Evolutionary conservation across 2,797 vertebrate species (phyloP).

Genomic region (Protosalanx chinensis): DNA sequence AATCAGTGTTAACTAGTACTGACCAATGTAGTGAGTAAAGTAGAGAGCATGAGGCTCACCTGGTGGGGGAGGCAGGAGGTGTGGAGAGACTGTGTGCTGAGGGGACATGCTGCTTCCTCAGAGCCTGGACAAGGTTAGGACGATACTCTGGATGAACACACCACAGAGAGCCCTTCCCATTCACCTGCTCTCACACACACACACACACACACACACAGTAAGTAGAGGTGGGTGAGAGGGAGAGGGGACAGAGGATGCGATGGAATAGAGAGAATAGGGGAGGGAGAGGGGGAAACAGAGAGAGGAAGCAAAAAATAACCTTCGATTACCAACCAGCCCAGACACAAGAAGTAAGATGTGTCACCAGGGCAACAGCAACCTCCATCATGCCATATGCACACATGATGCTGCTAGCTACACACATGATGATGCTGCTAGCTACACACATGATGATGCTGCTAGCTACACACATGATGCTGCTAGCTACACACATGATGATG

Average conservation of each 20-base stretch:
- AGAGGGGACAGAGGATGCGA: not conserved
- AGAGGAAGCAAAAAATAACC: slow-evolving; percentile 71
- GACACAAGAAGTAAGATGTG: slow-evolving; percentile 86
- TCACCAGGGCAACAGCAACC: slow-evolving; percentile 88
- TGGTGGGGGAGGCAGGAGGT: slow-evolving; percentile 88
- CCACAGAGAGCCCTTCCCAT: slow-evolving; percentile 98
- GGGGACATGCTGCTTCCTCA: slow-evolving; percentile 96
- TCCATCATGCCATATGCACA: slow-evolving; percentile 84
- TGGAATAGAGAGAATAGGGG: slow-evolving; percentile 2
- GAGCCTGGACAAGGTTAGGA: slow-evolving; percentile 93
- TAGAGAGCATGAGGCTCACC: slow-evolving; percentile 65
- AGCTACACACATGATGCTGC: not conserved
- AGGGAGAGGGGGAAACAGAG: slow-evolving; percentile 17
- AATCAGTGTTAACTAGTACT: not conserved
- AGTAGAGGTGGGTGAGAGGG: not conserved
- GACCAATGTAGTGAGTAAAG: not conserved
- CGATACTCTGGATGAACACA: slow-evolving; percentile 97
- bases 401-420: slow-evolving; percentile 72
- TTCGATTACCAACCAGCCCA: slow-evolving; percentile 78
- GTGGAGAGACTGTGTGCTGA: slow-evolving; percentile 90
- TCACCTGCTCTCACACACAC: slow-evolving; percentile 74
- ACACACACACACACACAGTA: not conserved
- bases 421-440: slow-evolving; percentile 69
- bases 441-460: slow-evolving; percentile 13
- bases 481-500: no score